Conservation (phyloP, 2,113 vertebrate genomes). For the Charadrius vociferus region DNA sequence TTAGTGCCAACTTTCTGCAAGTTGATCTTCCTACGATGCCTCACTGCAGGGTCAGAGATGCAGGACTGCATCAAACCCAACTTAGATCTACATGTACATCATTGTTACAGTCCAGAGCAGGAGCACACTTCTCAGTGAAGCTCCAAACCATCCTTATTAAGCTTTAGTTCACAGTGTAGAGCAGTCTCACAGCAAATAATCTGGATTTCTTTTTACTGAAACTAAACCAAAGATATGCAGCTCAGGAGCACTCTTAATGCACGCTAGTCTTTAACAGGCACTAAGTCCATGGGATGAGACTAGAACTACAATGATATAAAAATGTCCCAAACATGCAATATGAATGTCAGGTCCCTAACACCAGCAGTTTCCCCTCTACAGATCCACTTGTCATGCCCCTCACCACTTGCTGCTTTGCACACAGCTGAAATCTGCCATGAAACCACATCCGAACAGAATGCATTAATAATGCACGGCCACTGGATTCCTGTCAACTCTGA, state of each 20-base stretch:
- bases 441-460: neutral
- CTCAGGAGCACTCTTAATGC: neutral
- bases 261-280: neutral
- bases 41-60: neutral
- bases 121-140: neutral
- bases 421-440: neutral
- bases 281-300: neutral
- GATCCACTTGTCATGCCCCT: neutral
- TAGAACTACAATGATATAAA: neutral
- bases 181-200: neutral
- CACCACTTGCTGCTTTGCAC: neutral
- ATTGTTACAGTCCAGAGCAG: neutral
- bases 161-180: neutral
- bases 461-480: neutral
- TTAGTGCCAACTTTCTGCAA: neutral
- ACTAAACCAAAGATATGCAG: neutral
- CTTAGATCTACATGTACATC: neutral
- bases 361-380: fast-evolving
- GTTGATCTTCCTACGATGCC: neutral
- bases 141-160: neutral
- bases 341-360: too few species aligned
- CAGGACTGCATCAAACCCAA: neutral
- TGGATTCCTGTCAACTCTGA: neutral
- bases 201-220: neutral
- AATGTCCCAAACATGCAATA: neutral